Evolutionary conservation across 2,888 invertebrate genomes (phyloP).

Genomic region (Tinea trinotella): DNA sequence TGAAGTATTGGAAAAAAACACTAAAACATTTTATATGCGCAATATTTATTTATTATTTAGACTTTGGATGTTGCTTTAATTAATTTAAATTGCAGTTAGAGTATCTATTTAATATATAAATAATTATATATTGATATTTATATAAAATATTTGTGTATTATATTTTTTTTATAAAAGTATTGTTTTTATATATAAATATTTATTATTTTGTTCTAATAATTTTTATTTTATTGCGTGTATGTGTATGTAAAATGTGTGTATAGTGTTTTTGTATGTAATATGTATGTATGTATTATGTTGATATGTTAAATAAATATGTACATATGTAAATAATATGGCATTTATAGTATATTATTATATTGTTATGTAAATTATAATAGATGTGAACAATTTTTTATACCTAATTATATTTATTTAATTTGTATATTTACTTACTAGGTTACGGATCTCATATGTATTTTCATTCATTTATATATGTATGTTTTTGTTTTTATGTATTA

Average conservation of each 20-base stretch:
- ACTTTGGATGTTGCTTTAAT: constrained; percentile 48
- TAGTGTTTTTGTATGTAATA: constrained; percentile 33
- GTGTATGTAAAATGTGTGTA: constrained; percentile 24
- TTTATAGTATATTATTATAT: constrained; percentile 38
- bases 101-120: constrained; percentile 22
- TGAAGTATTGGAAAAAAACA: not conserved
- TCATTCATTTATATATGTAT: constrained; percentile 23
- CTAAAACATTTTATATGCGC: not conserved
- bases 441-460: constrained; percentile 44
- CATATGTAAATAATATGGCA: constrained; percentile 20
- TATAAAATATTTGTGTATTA: constrained; percentile 26
- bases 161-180: constrained; percentile 22
- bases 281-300: constrained; percentile 18
- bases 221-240: constrained; percentile 17
- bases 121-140: constrained; percentile 24
- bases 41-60: constrained; percentile 19
- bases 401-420: constrained; percentile 29
- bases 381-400: constrained; percentile 14
- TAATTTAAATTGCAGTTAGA: constrained; percentile 25
- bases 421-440: constrained; percentile 29
- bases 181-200: constrained; percentile 20
- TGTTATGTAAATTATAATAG: constrained; percentile 27
- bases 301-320: constrained; percentile 20
- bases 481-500: no score
- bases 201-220: constrained; percentile 20